phyloP scores from a whole-genome alignment of 2,797 vertebrate genomes.

The Acrossocheilus wenchowensis region DNA sequence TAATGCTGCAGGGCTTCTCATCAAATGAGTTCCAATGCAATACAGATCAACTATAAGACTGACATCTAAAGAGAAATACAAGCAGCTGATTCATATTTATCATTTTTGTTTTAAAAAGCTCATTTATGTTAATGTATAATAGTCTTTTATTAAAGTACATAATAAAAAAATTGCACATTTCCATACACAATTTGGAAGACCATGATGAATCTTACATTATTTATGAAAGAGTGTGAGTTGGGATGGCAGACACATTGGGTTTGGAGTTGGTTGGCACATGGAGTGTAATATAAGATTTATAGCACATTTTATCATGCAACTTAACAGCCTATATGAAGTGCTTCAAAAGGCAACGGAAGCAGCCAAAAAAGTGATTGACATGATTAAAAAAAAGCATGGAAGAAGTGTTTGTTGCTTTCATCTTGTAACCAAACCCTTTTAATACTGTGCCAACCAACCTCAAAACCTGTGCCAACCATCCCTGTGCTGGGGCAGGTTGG shows the following conservation, averaged over 20 bases:
- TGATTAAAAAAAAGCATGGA: not conserved
- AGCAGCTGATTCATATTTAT: conserved; percentile 2
- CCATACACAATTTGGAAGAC: not conserved
- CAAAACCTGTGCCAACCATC: not conserved
- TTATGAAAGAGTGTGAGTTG: not conserved
- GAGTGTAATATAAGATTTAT: not conserved
- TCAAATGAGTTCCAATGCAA: conserved; percentile 78
- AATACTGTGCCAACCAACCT: not conserved
- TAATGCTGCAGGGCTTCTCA: conserved; percentile 77
- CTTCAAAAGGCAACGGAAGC: not conserved
- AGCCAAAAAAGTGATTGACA: not conserved
- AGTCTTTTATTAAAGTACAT: not conserved
- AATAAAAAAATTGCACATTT: not conserved
- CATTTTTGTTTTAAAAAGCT: not conserved
- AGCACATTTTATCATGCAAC: conserved; percentile 17
- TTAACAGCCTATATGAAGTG: not conserved
- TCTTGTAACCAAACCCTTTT: conserved; percentile 3
- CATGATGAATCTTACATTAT: not conserved
- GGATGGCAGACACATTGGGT: not conserved
- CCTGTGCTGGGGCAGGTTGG: not conserved
- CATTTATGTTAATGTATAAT: not conserved
- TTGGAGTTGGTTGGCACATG: not conserved
- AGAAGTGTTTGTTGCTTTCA: not conserved
- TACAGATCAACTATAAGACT: conserved; percentile 65
- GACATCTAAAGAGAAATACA: conserved; percentile 36